These are phyloP conservation scores for Laothoe populi DNA, from an alignment of 2,888 invertebrate genomes.

Conservation along the genomic window DNA sequence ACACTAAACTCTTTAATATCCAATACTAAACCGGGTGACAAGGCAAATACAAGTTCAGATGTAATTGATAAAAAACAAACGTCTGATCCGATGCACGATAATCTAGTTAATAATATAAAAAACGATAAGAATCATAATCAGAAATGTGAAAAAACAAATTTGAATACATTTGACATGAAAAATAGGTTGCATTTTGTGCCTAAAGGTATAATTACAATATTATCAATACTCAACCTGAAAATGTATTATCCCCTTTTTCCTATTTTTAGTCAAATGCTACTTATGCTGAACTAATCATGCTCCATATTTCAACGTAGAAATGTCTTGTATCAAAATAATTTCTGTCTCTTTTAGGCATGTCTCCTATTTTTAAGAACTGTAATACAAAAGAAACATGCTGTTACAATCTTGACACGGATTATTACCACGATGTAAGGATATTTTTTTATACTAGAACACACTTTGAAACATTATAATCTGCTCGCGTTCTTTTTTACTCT, in stretches of 20 bases:
- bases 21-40: slow-evolving; percentile 15
- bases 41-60: background rate
- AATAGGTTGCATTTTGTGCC: slow-evolving; percentile 81
- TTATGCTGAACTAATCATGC: too few relatives aligned
- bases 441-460: background rate
- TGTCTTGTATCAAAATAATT: too few relatives aligned
- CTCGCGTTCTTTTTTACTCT: too few relatives aligned
- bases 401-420: slow-evolving; percentile 53
- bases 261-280: too few relatives aligned
- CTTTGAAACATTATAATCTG: too few relatives aligned
- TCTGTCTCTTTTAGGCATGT: slow-evolving; percentile 66
- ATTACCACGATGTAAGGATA: slow-evolving; percentile 64
- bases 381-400: slow-evolving; percentile 47
- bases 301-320: too few relatives aligned
- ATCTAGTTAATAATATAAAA: slow-evolving; percentile 24
- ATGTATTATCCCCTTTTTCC: too few relatives aligned
- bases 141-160: slow-evolving; percentile 3
- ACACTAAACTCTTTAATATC: background rate
- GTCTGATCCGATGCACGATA: slow-evolving; percentile 29
- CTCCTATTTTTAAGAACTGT: slow-evolving; percentile 77
- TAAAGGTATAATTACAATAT: slow-evolving; percentile 73
- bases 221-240: too few relatives aligned
- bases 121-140: slow-evolving; percentile 28
- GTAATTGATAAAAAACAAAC: slow-evolving; percentile 4
- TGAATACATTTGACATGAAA: slow-evolving; percentile 58